phyloP scores from a whole-genome alignment of 2,888 invertebrate genomes.

The Nephrotoma flavescens region DNA sequence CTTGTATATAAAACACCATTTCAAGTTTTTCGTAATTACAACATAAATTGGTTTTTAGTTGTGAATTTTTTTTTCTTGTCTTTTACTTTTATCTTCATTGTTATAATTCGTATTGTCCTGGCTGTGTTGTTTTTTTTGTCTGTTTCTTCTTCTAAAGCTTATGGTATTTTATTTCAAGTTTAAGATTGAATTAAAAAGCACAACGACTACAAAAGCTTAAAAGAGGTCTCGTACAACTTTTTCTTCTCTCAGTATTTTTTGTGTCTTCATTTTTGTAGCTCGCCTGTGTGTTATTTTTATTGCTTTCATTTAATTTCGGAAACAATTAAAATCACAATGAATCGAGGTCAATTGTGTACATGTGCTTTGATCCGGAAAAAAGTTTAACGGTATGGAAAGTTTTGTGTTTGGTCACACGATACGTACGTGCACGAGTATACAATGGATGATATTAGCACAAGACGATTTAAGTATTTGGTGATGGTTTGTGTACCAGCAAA shows the following conservation, averaged over 20 bases:
- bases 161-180: neutral
- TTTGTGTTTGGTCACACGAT: neutral
- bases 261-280: neutral
- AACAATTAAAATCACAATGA: neutral
- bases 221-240: neutral
- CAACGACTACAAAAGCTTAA: neutral
- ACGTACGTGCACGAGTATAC: neutral
- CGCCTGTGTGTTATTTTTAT: neutral
- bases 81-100: neutral
- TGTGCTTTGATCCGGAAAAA: neutral
- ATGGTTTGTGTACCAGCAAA: neutral
- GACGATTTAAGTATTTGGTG: neutral
- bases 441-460: neutral
- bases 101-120: neutral
- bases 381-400: neutral
- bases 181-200: neutral
- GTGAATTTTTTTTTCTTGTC: neutral
- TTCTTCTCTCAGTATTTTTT: neutral
- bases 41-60: constrained; percentile 3
- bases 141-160: neutral
- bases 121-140: neutral
- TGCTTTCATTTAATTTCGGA: neutral
- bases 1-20: neutral
- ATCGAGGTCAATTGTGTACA: neutral
- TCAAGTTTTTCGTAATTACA: neutral